Conservation (phyloP, 2,888 invertebrate species). For the Crepidodera aurea region DNA sequence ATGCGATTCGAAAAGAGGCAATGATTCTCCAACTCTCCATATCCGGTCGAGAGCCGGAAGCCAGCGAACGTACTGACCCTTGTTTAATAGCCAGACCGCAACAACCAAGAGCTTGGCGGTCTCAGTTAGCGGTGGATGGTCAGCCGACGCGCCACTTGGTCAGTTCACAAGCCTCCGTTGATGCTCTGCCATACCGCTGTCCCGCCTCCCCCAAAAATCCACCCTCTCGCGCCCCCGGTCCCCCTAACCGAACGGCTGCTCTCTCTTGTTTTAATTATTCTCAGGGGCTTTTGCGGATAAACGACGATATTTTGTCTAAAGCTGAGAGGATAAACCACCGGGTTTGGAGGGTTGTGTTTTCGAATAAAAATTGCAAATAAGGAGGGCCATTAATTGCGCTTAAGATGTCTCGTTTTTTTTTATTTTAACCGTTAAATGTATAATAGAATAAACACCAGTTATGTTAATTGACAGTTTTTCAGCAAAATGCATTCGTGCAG, state of each 20-base stretch:
- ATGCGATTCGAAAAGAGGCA: conserved; percentile 12
- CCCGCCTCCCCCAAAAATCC: conserved; percentile 4
- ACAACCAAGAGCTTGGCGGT: conserved; percentile 49
- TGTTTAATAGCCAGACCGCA: conserved; percentile 55
- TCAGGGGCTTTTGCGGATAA: conserved; percentile 32
- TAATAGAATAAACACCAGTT: too few species aligned
- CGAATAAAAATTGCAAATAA: conserved; percentile 29
- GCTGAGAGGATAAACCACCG: conserved; percentile 25
- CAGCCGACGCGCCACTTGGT: conserved; percentile 49
- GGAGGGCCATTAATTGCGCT: conserved; percentile 12
- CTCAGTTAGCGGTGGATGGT: conserved; percentile 51
- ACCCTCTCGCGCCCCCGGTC: not conserved
- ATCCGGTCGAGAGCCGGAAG: not conserved
- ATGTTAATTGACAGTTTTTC: too few species aligned
- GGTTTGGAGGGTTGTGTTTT: conserved; percentile 11
- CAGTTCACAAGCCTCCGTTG: conserved; percentile 43
- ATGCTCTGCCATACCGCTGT: conserved; percentile 25
- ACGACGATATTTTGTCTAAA: conserved; percentile 31
- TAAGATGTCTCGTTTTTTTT: not conserved
- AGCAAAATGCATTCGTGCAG: too few species aligned
- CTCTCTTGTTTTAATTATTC: conserved; percentile 40
- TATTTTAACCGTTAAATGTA: too few species aligned
- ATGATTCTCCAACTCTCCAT: conserved; percentile 12
- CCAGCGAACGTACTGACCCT: conserved; percentile 41
- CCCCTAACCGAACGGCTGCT: not conserved